Base-by-base conservation (phyloP, 2,888 invertebrate species). In the Branchinecta sandiegonensis region DNA sequence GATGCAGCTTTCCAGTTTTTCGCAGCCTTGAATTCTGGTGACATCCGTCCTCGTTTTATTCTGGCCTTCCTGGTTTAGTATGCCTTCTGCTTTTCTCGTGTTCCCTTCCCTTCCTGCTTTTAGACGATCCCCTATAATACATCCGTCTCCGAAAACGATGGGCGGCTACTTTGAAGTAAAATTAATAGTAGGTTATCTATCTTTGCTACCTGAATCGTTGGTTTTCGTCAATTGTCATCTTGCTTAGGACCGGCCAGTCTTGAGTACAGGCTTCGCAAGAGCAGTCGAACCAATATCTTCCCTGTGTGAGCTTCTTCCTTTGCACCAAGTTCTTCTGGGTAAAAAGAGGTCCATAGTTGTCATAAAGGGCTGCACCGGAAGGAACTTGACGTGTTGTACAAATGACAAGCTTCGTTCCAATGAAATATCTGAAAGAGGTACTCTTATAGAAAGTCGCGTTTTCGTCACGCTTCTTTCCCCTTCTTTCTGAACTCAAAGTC, bases 261-360 rank as follows among this genome's bases (percentile, higher is more conserved):
- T 87, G 85, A 46, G 76, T 78, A 74, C 91, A 91, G 3, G 89
- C 84, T 66, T 77, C 74, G 75, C 91, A 91, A 64, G 81, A 80
- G 74, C 91, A 91, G 67, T 80, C 79, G 76, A 91, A 92, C 84
- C 89, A 87, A 76, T 90, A 90, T 13, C 90, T 82, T 13, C 71
- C 72, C 48, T 70, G 56, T 2, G 90, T 78, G 0, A 83, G 79
- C 66, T 83, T 79, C 75, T 85, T 86, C 6, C 91, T 81, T 66
- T 85, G 83, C 46, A 77, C 77, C 7, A 82, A 73, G 66, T 76
- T 77, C 72, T 79, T 79, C 71, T 84, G 82, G 0, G 82, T 83
- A 75, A 88, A 90, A 73, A 87, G 82, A 0, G 90, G 90, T 0
- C 90, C 91, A 76, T 92, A 92, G 78, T 90, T 90, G 75, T 91